Base-by-base conservation (phyloP, 2,113 vertebrate species). In the Spheniscus mendiculus region DNA sequence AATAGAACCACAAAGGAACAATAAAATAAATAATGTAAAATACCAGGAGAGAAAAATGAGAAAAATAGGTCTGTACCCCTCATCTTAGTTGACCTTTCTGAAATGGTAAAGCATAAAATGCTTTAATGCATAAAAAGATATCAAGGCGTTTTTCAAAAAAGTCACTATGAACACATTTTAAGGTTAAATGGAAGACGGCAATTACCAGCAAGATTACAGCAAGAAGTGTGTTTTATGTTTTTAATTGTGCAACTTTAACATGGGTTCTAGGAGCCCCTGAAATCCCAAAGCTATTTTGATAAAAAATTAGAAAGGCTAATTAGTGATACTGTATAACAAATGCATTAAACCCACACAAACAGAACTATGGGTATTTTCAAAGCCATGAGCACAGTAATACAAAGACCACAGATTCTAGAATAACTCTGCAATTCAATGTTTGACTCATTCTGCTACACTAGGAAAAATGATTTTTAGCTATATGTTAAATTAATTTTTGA, bases 81-180 rank as follows among this genome's bases (percentile, higher is more conserved):
- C 45, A 70, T 90, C 36, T 90, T 79, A 70, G 27, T 22, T 94
- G 86, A 96, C 44, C 76, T 87, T 97, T 94, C 42, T 89, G 53
- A 94, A 71, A 92, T 69, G 59, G 29, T 86, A 95, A 95, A 86
- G 59, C 40, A 80, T 74, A 71, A 97, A 94, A 87, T 42, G 40
- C n/a, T 97, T 90, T 72, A 89, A 61, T 87, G 49, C 14, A 38
- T 94, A 93, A 88, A 94, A 89, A 45, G 5, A 56, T 83, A 94
- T 36, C 29, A 85, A 71, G 27, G 30, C 3, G 1, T 67, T 87
- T 91, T 94, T 93, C 61, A 82, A 63, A 80, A 71, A 6, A 86
- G 59, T 76, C 56, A 36, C 44, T 52, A 11, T 2, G 20, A 49
- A 45, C 34, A 86, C 44, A 76, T 93, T 96, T 96, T 83, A 94